Percentiles rank a stretch among this genome's conserved stretches.
phyloP scores from a whole-genome alignment of 2,113 vertebrate species.

The Elachura formosa region DNA sequence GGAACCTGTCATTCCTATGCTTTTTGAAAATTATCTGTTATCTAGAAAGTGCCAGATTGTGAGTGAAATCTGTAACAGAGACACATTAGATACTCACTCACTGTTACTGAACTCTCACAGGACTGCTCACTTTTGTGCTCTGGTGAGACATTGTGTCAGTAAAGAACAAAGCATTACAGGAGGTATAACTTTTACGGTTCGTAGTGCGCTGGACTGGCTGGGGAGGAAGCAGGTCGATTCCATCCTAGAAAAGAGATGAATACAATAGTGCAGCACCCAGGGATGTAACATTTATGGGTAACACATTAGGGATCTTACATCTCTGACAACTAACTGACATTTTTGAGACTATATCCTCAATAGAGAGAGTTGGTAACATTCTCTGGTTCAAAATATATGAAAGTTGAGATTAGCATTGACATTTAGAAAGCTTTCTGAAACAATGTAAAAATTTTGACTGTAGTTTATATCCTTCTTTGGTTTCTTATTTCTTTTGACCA shows the following conservation, averaged over 20 bases:
- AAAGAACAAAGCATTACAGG: background rate
- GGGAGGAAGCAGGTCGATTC: background rate
- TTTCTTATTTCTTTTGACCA: background rate
- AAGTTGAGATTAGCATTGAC: background rate
- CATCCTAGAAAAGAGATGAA: background rate
- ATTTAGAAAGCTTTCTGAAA: background rate
- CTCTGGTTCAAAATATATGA: background rate
- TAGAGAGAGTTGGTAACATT: background rate
- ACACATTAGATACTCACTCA: background rate
- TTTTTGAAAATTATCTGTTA: background rate
- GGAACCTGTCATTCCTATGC: background rate
- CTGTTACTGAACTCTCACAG: background rate
- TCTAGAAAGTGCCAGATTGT: background rate
- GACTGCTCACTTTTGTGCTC: background rate
- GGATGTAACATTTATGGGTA: background rate
- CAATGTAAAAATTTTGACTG: background rate
- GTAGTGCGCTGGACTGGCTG: background rate
- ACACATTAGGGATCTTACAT: background rate
- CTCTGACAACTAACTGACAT: background rate
- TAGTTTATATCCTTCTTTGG: background rate
- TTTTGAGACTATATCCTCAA: background rate
- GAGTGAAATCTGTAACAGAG: background rate
- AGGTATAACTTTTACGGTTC: background rate
- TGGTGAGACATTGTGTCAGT: background rate
- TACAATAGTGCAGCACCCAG: background rate